Evolutionary conservation across 2,113 vertebrate species (phyloP).

Genomic region (Neopipo cinnamomea): DNA sequence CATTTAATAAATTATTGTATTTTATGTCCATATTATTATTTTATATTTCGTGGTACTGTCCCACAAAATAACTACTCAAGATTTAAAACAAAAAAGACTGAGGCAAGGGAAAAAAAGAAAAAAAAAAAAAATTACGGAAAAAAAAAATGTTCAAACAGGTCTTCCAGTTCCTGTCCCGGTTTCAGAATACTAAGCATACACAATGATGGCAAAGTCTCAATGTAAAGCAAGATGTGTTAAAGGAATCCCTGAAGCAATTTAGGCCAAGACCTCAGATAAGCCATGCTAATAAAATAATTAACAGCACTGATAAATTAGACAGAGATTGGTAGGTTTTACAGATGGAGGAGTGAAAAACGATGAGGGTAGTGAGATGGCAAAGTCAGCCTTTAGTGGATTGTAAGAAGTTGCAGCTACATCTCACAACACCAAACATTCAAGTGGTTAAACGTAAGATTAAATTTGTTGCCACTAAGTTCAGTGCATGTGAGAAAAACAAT

Average conservation of each 20-base stretch:
- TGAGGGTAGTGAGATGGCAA: not conserved
- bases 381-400: not conserved
- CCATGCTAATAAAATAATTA: not conserved
- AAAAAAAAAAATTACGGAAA: not conserved
- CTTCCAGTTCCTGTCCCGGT: not conserved
- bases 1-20: not conserved
- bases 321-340: not conserved
- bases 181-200: not conserved
- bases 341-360: not conserved
- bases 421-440: not conserved
- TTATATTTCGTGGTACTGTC: not conserved
- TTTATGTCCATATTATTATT: not conserved
- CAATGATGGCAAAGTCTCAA: not conserved
- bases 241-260: not conserved
- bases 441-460: constrained; percentile 13
- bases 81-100: not conserved
- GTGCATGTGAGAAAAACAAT: constrained; percentile 17
- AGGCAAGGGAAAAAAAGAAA: not conserved
- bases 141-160: not conserved
- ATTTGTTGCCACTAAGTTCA: not conserved
- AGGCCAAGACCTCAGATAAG: not conserved
- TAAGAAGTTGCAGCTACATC: not conserved
- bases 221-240: not conserved
- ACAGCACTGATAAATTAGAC: constrained; percentile 9
- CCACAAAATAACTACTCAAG: not conserved